Evolutionary conservation across 2,797 vertebrate species (phyloP), one percentile per base, ranked within the genome.

Genomic region (Sebastes alutus): DNA sequence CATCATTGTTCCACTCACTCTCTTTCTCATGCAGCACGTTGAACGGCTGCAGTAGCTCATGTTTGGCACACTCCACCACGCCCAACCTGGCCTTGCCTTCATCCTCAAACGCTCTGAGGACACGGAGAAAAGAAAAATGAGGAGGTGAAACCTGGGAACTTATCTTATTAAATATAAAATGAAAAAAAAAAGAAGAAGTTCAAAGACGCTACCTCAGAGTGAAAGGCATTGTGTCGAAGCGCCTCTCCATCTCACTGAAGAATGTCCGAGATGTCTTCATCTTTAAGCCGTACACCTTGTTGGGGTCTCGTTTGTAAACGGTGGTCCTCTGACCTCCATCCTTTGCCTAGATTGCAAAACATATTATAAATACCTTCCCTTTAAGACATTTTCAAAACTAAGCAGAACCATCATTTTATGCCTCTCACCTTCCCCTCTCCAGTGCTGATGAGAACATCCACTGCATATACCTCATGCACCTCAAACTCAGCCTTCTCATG

Each of bases 401-500:
- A 30, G 10, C 0, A 0, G 1, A 5, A 13, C 27, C 55, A 23
- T 6, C 0, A 1, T 54, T 23, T 2, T 1, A 13, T n/a, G 7
- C n/a, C 22, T 10, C 92, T 94, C 72, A 99, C 98, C 97, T 99
- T 99, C n/a, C 98, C 98, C 88, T 99, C 98, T 89, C 98, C 98
- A 14, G 97, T 97, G 94, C 98, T 99, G 92, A 99, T 93, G 0
- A 99, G 97, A 83, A 99, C 98, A 58, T 99, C 98, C 38, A 99
- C 97, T 23, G 98, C 98, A 18, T 99, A 99, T 25, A 99, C 98
- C 93, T 99, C 98, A 58, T 99, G 98, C 75, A 99, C 98, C 91
- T 99, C 98, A 87, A 99, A 99, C 84, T 98, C 98, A 1, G 97
- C 97, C 87, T 99, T 99, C 94, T 99, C 98, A 2, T 99, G 98